phyloP scores from a whole-genome alignment of 2,113 vertebrate genomes.

The Macheiramphus alcinus region DNA sequence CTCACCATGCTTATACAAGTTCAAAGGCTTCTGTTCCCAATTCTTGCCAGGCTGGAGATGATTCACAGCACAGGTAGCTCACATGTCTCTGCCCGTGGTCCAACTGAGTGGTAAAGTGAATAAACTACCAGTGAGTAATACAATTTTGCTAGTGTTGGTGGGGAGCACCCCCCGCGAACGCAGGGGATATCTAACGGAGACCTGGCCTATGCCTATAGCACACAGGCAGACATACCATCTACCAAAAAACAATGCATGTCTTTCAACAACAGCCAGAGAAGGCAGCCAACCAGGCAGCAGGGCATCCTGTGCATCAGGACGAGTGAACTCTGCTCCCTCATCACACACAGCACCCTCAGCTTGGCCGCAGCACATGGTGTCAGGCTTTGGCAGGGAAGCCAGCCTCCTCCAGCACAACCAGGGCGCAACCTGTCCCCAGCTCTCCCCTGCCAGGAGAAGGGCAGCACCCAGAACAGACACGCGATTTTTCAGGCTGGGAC shows the following conservation, averaged over 20 bases:
- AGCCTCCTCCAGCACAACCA: not conserved
- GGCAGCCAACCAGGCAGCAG: fast-evolving
- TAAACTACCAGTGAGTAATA: not conserved
- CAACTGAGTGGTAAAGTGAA: fast-evolving
- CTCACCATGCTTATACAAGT: not conserved
- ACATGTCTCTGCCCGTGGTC: not conserved
- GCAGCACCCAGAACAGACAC: not conserved
- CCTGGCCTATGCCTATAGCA: not conserved
- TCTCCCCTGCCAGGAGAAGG: fast-evolving
- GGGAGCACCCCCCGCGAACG: fast-evolving
- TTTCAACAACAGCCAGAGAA: not conserved
- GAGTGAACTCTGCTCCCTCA: not conserved
- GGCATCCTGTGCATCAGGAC: fast-evolving
- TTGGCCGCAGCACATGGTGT: fast-evolving
- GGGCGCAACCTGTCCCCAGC: not conserved
- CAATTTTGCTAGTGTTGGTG: not conserved
- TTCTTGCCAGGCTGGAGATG: not conserved
- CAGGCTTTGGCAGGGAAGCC: not conserved
- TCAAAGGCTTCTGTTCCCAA: not conserved
- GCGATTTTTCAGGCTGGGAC: fast-evolving
- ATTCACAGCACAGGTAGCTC: not conserved
- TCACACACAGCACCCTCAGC: fast-evolving
- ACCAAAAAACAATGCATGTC: fast-evolving
- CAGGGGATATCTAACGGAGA: fast-evolving
- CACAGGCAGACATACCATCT: fast-evolving